Evolutionary conservation across 1,140 invertebrate genomes (phyloP), one percentile per base, ranked within the genome.

Genomic region (Aleiodes sp.): DNA sequence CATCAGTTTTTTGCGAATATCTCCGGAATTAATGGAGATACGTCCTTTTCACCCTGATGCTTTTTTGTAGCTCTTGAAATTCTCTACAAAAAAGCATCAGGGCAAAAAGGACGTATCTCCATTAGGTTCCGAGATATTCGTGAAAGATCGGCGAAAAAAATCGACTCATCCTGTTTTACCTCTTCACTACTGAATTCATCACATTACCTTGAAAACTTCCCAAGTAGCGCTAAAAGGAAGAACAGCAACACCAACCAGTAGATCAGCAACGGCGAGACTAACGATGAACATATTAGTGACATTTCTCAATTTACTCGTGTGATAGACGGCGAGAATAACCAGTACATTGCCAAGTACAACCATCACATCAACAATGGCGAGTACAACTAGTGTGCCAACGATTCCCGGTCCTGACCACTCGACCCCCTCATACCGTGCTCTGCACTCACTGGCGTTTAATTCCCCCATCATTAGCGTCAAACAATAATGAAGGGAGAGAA

Each of bases 251-350:
- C 96, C 96, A 8, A 98, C 94, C 77, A 97, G 87, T 26, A 98
- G 88, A 86, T 98, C 97, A 31, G 96, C 95, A 1, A 97, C 92
- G 0, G 96, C 97, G 71, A 98, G 88, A 24, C 95, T 97, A 31
- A 97, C 91, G 77, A 99, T 98, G 86, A 98, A 98, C 78, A 96
- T 90, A 84, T 98, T 98, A 39, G 96, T 98, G 70, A 97, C 95
- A 64, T 94, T 96, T 46, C 95, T 89, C 57, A 98, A 88, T 82
- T 97, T 97, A 39, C 92, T 91, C 19, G 90, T 93, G 80, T 94
- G 92, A 80, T 94, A 93, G 31, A 98, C 96, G 61, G 96, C 96
- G 60, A 94, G 89, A 77, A 98, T 96, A 64, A 98, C 96, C 29
- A 98, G 88, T 74, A 92, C 92, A 86, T 98, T 98, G 59, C 96